Percentiles rank a stretch among this genome's conserved stretches.
These are phyloP conservation scores for Loxodonta africana DNA, from an alignment of 2,113 vertebrate genomes.

Conservation along the genomic window DNA sequence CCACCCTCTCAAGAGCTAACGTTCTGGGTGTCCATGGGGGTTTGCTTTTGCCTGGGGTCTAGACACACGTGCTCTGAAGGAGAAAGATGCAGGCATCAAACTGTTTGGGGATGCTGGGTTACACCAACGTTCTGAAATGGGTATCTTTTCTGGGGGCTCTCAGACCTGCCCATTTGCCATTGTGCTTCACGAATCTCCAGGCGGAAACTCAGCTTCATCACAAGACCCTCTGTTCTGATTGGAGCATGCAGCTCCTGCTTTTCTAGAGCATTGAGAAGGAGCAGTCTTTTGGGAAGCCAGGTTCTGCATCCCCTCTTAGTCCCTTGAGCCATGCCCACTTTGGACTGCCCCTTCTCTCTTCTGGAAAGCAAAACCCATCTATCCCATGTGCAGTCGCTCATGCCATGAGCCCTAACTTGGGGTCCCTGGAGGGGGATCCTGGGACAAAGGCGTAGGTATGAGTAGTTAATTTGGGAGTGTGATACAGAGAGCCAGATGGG, in stretches of 20 bases:
- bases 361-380: background rate
- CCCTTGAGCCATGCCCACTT: too few species aligned
- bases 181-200: background rate
- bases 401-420: accelerated
- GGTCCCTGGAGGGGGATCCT: too few species aligned
- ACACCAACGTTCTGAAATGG: background rate
- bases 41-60: too few species aligned
- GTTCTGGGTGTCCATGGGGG: background rate
- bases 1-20: background rate
- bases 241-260: background rate
- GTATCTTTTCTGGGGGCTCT: background rate
- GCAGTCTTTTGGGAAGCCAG: background rate
- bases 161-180: background rate
- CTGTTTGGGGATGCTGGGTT: too few species aligned
- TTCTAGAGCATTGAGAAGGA: background rate
- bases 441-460: accelerated
- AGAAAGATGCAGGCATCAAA: accelerated
- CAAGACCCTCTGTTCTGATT: accelerated
- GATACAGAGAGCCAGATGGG: accelerated
- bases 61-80: accelerated
- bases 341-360: background rate
- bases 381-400: background rate
- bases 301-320: accelerated
- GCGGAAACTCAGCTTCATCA: background rate
- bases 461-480: background rate